Percentiles rank a stretch among this genome's conserved stretches.
Evolutionary conservation across 2,113 vertebrate genomes (phyloP).

Genomic region (Ciconia stormi): DNA sequence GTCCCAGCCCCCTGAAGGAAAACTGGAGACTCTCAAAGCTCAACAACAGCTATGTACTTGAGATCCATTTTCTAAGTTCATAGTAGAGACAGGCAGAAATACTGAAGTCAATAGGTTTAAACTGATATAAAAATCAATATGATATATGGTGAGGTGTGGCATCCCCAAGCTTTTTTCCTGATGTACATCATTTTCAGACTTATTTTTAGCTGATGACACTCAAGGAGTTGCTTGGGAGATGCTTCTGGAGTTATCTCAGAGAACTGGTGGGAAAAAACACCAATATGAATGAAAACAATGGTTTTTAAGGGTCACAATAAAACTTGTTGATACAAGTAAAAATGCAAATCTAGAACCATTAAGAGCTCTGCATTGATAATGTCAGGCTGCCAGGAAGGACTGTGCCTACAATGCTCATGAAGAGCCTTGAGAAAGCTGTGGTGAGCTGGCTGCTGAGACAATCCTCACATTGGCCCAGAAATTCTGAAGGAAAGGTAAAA

Average conservation of each 20-base stretch:
- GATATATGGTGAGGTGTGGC: not conserved
- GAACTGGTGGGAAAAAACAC: not conserved
- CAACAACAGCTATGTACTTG: not conserved
- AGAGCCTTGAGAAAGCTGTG: not conserved
- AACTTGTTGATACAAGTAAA: not conserved
- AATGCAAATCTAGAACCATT: not conserved
- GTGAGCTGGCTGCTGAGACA: not conserved
- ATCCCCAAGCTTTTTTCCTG: not conserved
- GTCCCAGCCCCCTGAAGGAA: not conserved
- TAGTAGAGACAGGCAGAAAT: not conserved
- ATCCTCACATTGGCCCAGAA: not conserved
- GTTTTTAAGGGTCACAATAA: fast-evolving
- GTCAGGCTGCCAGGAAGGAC: not conserved
- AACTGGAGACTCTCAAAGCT: not conserved
- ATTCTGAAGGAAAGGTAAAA: not conserved
- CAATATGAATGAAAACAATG: fast-evolving
- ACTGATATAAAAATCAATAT: not conserved
- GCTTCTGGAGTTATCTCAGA: not conserved
- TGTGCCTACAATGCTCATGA: not conserved
- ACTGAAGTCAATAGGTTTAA: not conserved
- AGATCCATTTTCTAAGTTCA: not conserved
- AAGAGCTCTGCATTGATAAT: not conserved
- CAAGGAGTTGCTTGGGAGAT: not conserved
- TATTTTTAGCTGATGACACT: not conserved
- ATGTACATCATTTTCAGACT: not conserved